Evolutionary conservation across 2,113 vertebrate species (phyloP).

Genomic region (Corythaeola cristata): DNA sequence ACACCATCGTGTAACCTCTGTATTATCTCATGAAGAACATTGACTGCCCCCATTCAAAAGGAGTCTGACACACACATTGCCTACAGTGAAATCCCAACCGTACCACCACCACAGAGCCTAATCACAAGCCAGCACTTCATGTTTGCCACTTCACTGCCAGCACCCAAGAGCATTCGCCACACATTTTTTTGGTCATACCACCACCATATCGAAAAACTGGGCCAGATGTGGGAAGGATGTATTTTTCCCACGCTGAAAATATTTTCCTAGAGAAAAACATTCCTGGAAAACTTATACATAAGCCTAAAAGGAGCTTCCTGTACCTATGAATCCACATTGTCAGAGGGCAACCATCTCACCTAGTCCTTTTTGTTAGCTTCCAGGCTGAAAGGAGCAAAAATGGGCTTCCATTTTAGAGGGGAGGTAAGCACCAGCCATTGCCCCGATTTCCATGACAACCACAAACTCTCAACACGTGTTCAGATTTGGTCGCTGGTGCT

Average conservation of each 20-base stretch:
- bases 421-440: background rate
- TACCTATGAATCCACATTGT: background rate
- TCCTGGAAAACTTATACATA: background rate
- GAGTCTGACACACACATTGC: accelerated
- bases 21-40: background rate
- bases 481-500: background rate
- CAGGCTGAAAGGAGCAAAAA: background rate
- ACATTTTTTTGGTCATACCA: background rate
- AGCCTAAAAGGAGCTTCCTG: background rate
- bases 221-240: background rate
- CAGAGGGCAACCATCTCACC: background rate
- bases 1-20: background rate
- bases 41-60: background rate
- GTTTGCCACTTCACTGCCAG: background rate
- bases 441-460: constrained; percentile 26
- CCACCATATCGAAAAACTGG: background rate
- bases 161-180: background rate
- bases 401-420: background rate
- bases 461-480: background rate
- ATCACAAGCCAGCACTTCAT: background rate
- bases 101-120: background rate
- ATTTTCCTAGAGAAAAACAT: background rate
- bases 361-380: background rate
- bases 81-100: background rate
- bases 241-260: background rate